phyloP scores from a whole-genome alignment of 37 sponge, comb jelly and placozoan species.

The Amphimedon queenslandica region DNA sequence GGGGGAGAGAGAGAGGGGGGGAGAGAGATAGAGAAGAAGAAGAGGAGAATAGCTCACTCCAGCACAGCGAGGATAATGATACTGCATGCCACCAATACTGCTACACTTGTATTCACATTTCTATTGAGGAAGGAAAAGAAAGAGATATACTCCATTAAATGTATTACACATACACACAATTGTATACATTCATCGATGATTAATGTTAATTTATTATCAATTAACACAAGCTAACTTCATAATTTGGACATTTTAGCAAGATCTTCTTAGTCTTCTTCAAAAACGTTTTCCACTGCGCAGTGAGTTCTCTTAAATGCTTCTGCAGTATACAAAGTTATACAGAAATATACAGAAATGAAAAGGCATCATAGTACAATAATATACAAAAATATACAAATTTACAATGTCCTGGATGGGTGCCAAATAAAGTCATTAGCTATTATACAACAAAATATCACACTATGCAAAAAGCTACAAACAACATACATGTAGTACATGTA shows the following conservation, averaged over 20 bases:
- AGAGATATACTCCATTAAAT: no score
- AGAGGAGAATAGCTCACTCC: slow-evolving; percentile 8
- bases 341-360: no score
- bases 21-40: background rate
- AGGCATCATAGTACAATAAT: no score
- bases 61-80: slow-evolving; percentile 43
- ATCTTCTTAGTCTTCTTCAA: slow-evolving; percentile 48
- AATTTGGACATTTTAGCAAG: slow-evolving; percentile 63
- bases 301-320: slow-evolving; percentile 30
- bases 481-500: no score
- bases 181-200: no score
- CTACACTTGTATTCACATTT: slow-evolving; percentile 48
- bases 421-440: no score
- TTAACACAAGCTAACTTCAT: slow-evolving; percentile 19
- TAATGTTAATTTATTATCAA: background rate
- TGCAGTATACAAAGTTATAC: no score
- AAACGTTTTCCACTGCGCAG: slow-evolving; percentile 43
- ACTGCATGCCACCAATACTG: slow-evolving; percentile 57
- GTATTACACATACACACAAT: no score
- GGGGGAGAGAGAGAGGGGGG: background rate
- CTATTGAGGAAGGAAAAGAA: slow-evolving; percentile 18
- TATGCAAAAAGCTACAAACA: no score
- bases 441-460: no score
- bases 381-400: no score
- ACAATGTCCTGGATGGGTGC: no score